Conservation (phyloP, 2,888 invertebrate species). For the Anoplius nigerrimus region DNA sequence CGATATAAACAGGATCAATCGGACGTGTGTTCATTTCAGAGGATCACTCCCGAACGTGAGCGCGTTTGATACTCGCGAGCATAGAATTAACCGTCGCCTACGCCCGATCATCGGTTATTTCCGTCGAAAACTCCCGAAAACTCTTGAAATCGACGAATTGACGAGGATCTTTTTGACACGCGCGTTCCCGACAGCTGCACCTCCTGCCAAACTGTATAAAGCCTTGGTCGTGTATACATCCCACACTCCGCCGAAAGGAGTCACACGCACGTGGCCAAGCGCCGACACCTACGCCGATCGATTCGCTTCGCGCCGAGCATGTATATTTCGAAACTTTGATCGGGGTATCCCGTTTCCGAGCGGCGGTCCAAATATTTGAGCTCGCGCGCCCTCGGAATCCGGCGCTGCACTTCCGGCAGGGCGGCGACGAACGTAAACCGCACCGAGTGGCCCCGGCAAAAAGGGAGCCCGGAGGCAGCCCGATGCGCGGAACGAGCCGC, state of each 20-base stretch:
- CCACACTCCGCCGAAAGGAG: neutral
- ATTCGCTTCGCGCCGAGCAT: slow-evolving; percentile 22
- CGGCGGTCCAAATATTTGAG: slow-evolving; percentile 48
- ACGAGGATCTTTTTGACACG: neutral
- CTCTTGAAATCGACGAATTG: slow-evolving; percentile 29
- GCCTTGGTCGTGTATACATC: neutral
- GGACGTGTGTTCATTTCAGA: no score
- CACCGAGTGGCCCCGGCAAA: neutral
- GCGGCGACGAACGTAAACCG: slow-evolving; percentile 9
- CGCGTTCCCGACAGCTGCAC: neutral
- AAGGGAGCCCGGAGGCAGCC: neutral
- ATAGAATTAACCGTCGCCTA: no score
- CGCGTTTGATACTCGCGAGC: no score
- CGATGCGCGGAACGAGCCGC: no score
- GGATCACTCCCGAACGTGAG: no score
- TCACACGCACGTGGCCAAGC: neutral
- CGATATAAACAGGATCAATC: no score
- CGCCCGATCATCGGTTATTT: no score
- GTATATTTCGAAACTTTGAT: slow-evolving; percentile 39
- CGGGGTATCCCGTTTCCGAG: slow-evolving; percentile 39
- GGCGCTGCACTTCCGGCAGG: slow-evolving; percentile 33
- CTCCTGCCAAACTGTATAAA: neutral
- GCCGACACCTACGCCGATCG: neutral
- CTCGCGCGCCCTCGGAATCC: slow-evolving; percentile 28
- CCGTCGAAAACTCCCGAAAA: no score